A percentile compares a stretch with the other conserved stretches of the same genome.
Conservation (phyloP, 2,113 vertebrate genomes). For the Marmota monax region DNA sequence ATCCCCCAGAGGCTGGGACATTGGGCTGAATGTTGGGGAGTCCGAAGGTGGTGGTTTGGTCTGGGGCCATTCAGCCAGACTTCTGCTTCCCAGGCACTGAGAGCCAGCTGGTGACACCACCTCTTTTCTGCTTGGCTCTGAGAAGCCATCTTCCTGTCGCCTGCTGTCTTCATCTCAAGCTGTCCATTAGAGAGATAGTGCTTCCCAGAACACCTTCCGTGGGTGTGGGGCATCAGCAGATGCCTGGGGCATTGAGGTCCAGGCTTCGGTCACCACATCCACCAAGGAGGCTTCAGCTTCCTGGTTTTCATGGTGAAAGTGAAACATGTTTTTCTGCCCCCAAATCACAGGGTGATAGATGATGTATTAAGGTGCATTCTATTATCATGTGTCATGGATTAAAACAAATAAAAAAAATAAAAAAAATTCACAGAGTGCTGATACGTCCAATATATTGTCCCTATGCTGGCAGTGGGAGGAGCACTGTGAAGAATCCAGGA, state of each 20-base stretch:
- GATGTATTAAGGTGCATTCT: too few relatives aligned
- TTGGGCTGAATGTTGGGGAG: neutral
- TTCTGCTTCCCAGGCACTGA: neutral
- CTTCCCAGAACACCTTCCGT: neutral
- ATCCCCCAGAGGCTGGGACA: neutral
- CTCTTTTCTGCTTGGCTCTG: neutral
- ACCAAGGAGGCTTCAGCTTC: neutral
- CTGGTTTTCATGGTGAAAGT: neutral
- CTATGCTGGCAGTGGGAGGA: neutral
- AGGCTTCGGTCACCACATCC: neutral
- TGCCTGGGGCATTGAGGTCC: neutral
- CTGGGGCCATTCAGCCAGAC: neutral
- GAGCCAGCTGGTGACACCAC: neutral
- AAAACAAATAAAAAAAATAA: too few relatives aligned
- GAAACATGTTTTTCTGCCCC: neutral
- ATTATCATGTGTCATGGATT: too few relatives aligned
- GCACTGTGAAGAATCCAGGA: neutral
- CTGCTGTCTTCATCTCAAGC: too few relatives aligned
- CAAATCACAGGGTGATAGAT: neutral
- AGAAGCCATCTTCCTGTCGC: neutral
- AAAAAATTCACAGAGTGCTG: neutral
- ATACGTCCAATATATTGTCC: neutral
- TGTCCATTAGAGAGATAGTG: neutral
- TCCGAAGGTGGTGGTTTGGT: neutral
- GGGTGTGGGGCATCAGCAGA: neutral